Percentiles rank a stretch among this genome's conserved stretches.
phyloP scores from a whole-genome alignment of 2,113 vertebrate genomes.

The Coptodon bakossiorum region DNA sequence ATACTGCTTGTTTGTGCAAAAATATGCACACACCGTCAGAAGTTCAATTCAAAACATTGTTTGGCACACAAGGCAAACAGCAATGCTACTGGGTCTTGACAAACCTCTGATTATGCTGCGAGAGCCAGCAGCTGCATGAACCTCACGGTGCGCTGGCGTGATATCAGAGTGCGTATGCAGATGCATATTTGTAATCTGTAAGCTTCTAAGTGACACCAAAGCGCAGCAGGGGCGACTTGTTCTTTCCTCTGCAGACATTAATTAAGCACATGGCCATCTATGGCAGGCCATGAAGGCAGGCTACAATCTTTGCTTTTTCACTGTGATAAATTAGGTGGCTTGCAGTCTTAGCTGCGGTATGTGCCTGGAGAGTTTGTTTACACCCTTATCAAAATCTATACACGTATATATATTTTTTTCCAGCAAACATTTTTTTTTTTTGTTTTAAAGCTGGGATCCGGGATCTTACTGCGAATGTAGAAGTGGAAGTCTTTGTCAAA shows the following conservation, averaged over 20 bases:
- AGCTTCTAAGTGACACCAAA: constrained; percentile 29
- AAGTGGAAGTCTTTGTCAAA: neutral
- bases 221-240: constrained; percentile 23
- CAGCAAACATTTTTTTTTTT: neutral
- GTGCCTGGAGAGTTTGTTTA: neutral
- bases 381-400: constrained; percentile 1
- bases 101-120: constrained; percentile 7
- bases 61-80: constrained; percentile 4
- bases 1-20: neutral
- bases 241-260: constrained; percentile 3
- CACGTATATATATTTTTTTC: neutral
- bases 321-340: neutral
- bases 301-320: neutral
- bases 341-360: neutral
- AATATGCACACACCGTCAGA: neutral
- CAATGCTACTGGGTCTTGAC: neutral
- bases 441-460: neutral
- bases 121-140: neutral
- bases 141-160: neutral
- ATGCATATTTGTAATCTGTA: constrained; percentile 9
- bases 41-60: neutral
- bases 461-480: neutral
- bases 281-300: neutral
- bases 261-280: constrained; percentile 13
- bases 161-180: constrained; percentile 6